Base-by-base conservation (phyloP, 2,888 invertebrate species). In the Polyommatus icarus region DNA sequence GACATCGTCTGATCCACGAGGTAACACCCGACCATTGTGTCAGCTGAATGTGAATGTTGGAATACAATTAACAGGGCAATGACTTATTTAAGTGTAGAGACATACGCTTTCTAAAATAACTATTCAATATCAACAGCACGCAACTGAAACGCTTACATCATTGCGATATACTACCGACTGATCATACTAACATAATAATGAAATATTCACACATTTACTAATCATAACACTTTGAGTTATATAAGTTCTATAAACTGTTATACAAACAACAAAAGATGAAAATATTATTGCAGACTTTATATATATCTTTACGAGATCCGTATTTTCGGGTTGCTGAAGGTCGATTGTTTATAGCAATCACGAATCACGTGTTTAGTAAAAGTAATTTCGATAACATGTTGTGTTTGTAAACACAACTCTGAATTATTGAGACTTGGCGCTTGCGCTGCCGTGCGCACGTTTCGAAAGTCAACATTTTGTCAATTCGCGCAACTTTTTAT, bases 31-130 rank as follows among this genome's bases (percentile, higher is more conserved):
- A 50, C 75, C 54, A 72, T 77, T 57, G 24, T 77, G 57, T 77
- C 59, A 40, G 76, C 78, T 71, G 76, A 79, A 79, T 76, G 78
- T 80, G 75, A 80, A 78, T 78, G 79, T 80, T 78, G 75, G 77
- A 79, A 77, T 79, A 76, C 79, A 80, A 76, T 81, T 75, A 78
- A 82, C 82, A 84, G 91, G 88, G 92, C 91, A 84, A 85, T 87
- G 93, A 92, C 93, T 88, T 79, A 82, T 80, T 81, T 84, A 85
- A 85, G 85, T 85, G 84, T 86, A 88, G 86, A 88, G 86, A 86
- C 85, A 85, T 80, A 80, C 87, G 90, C 93, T 94, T 93, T 94
- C 93, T 93, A 93, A 92, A 94, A 88, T 90, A 89, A 87, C 88
- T 89, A 91, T 90, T 89, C 87, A 89, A 87, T 89, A 91, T 91